Evolutionary conservation across 1,140 invertebrate species (phyloP).

Genomic region (Sitobion miscanthi): DNA sequence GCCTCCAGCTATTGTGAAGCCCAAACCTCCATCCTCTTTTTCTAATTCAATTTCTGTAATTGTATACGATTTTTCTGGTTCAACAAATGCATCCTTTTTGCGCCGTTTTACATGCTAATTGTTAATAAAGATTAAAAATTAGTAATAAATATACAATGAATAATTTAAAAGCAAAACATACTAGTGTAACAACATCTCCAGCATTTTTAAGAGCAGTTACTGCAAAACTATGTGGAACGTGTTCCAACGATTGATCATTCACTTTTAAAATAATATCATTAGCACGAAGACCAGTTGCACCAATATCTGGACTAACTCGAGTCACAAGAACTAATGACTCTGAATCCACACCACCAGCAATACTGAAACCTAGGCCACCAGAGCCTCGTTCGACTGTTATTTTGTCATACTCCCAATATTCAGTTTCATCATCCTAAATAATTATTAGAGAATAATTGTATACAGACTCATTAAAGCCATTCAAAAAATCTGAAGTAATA

Average conservation of each 20-base stretch:
- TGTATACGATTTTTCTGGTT: slow-evolving; percentile 48
- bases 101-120: slow-evolving; percentile 44
- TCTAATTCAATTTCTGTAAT: slow-evolving; percentile 81
- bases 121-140: background rate
- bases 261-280: slow-evolving; percentile 91
- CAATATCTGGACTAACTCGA: slow-evolving; percentile 95
- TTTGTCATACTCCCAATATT: slow-evolving; percentile 80
- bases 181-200: slow-evolving; percentile 89
- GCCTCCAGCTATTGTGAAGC: slow-evolving; percentile 97
- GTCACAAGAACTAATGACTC: slow-evolving; percentile 96
- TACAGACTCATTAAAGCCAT: background rate
- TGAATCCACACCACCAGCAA: slow-evolving; percentile 84
- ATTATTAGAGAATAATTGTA: background rate
- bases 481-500: background rate
- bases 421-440: slow-evolving; percentile 48
- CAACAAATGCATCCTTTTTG: slow-evolving; percentile 45
- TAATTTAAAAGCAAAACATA: slow-evolving; percentile 42
- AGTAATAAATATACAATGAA: background rate
- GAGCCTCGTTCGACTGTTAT: slow-evolving; percentile 84
- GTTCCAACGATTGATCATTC: slow-evolving; percentile 88
- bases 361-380: slow-evolving; percentile 93
- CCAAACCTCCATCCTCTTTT: slow-evolving; percentile 91
- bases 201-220: slow-evolving; percentile 96
- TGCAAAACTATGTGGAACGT: slow-evolving; percentile 90
- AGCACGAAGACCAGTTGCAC: slow-evolving; percentile 85